These are phyloP conservation scores for Halocaridina rubra DNA, from an alignment of 2,888 invertebrate species.

Conservation along the genomic window DNA sequence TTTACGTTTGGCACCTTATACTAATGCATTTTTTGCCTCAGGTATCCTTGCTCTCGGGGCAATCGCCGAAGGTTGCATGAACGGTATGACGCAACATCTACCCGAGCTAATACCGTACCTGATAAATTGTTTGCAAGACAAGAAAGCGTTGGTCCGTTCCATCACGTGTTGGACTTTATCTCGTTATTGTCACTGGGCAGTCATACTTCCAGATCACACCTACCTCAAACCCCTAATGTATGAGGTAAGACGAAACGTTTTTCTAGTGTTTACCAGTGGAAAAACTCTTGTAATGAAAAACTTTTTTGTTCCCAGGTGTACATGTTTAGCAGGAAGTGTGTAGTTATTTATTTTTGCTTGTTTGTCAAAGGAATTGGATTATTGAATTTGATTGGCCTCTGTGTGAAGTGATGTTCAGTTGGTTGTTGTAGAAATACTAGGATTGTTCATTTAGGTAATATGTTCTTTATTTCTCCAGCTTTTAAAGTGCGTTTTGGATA, in stretches of 20 bases:
- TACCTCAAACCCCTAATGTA: slow-evolving; percentile 95
- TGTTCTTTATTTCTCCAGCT: slow-evolving; percentile 74
- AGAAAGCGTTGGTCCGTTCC: slow-evolving; percentile 95
- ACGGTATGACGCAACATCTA: slow-evolving; percentile 95
- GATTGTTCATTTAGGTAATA: too few species aligned
- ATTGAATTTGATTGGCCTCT: too few species aligned
- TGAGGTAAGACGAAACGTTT: slow-evolving; percentile 73
- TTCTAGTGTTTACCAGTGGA: background rate
- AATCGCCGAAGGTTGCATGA: slow-evolving; percentile 86
- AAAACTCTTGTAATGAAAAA: too few species aligned
- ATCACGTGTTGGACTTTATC: slow-evolving; percentile 98
- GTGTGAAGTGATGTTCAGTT: too few species aligned
- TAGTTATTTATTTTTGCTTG: too few species aligned
- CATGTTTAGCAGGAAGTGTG: too few species aligned
- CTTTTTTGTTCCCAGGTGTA: too few species aligned
- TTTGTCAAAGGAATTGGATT: too few species aligned
- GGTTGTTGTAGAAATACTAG: too few species aligned
- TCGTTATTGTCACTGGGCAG: slow-evolving; percentile 99
- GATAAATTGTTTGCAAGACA: slow-evolving; percentile 90
- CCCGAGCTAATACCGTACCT: slow-evolving; percentile 96
- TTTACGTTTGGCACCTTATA: too few species aligned
- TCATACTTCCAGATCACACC: slow-evolving; percentile 91
- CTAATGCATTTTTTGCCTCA: too few species aligned
- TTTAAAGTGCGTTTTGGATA: slow-evolving; percentile 92
- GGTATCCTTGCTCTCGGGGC: slow-evolving; percentile 93